Evolutionary conservation across 2,888 invertebrate species (phyloP).

Genomic region (Melanchra persicariae): DNA sequence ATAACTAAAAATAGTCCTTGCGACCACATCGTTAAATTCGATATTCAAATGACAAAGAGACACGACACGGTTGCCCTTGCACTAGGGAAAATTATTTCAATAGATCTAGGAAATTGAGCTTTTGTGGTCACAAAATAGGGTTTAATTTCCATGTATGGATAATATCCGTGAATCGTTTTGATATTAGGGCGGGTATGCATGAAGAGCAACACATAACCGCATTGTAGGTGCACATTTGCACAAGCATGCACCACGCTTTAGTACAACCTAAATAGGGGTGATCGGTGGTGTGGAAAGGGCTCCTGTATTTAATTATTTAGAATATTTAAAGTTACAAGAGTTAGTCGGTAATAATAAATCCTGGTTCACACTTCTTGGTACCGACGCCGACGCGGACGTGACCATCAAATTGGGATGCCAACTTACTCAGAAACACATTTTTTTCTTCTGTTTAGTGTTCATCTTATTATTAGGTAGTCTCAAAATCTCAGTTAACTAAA

Average conservation of each 20-base stretch:
- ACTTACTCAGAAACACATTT: no score
- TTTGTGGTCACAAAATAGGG: conserved; percentile 71
- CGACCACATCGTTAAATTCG: conserved; percentile 41
- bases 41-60: conserved; percentile 59
- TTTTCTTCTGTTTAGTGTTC: no score
- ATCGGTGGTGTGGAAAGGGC: conserved; percentile 72
- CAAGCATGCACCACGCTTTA: conserved; percentile 87
- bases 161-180: conserved; percentile 74
- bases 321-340: conserved; percentile 23
- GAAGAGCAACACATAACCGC: conserved; percentile 84
- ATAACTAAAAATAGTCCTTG: conserved; percentile 67
- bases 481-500: no score
- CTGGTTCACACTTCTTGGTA: conserved; percentile 18
- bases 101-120: conserved; percentile 72
- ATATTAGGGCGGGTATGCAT: conserved; percentile 83
- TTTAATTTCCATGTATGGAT: conserved; percentile 72
- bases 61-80: conserved; percentile 65
- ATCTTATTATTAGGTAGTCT: no score
- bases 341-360: conserved; percentile 17
- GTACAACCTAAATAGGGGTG: conserved; percentile 81
- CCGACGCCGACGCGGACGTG: background rate
- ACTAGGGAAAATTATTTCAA: conserved; percentile 71
- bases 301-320: conserved; percentile 57
- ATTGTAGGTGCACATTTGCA: conserved; percentile 87
- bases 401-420: no score